These are phyloP conservation scores for Anorthoa munda DNA, from an alignment of 2,888 invertebrate genomes.

Conservation along the genomic window DNA sequence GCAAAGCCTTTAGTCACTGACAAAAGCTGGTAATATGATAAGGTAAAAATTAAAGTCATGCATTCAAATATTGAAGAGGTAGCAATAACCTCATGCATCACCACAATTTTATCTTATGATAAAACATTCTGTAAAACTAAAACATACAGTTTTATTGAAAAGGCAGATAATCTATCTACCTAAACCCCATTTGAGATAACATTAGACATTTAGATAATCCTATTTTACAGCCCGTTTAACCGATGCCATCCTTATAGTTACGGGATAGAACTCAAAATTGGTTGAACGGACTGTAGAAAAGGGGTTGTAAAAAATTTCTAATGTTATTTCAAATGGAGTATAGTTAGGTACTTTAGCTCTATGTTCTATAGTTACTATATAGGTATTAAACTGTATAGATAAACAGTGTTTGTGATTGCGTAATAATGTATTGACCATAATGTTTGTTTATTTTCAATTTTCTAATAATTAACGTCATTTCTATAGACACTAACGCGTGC, in stretches of 20 bases:
- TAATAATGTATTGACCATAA: slow-evolving; percentile 25
- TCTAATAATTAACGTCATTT: slow-evolving; percentile 23
- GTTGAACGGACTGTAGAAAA: too few species aligned
- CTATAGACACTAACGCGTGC: neutral
- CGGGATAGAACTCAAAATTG: too few species aligned
- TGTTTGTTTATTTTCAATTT: slow-evolving; percentile 33
- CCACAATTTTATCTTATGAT: slow-evolving; percentile 45
- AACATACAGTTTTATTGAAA: slow-evolving; percentile 31
- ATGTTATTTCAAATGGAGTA: too few species aligned
- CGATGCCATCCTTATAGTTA: too few species aligned
- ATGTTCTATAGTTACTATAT: neutral
- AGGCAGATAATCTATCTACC: slow-evolving; percentile 31
- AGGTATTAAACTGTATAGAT: slow-evolving; percentile 6
- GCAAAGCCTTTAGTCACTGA: too few species aligned
- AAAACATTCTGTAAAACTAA: slow-evolving; percentile 9
- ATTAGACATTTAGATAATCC: too few species aligned
- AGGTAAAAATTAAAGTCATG: too few species aligned
- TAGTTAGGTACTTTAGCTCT: slow-evolving; percentile 11
- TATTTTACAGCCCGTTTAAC: too few species aligned
- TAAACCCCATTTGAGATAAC: neutral
- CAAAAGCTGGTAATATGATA: too few species aligned
- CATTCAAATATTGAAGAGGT: neutral
- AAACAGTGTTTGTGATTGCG: neutral
- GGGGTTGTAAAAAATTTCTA: too few species aligned
- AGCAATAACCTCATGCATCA: slow-evolving; percentile 9